Evolutionary conservation across 2,888 invertebrate genomes (phyloP), one percentile per base, ranked within the genome.

Genomic region (Pemphredon lugubris): DNA sequence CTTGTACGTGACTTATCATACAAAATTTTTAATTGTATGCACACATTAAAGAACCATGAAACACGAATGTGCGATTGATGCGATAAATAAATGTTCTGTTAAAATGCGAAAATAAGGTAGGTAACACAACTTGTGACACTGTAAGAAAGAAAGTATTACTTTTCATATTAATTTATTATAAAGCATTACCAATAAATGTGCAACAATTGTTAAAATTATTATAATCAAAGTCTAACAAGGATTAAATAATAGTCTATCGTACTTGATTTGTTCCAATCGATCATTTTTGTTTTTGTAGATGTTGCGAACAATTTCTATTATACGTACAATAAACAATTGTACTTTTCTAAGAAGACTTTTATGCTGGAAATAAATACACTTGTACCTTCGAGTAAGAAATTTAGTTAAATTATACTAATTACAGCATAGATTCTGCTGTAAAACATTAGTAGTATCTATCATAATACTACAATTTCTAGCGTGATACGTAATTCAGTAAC

Each of bases 131-230:
- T 26, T 16, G 14, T 44, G 14, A 11, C 5, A 21, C 9, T 53
- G 16, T 45, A 14, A 26, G 45, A 39, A 1, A 40, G n/a, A n/a
- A 30, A 14, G 30, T 40, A 16, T 50, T 59, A 23, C 39, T 57
- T 72, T 65, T 59, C 4, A 21, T 58, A 70, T 51, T 68, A 23
- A 59, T 79, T 79, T 79, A 79, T 76, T 74, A 76, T 55, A 67
- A 79, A 79, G 70, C 70, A 64, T 74, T 72, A 68, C 42, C 67
- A 65, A 73, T 76, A 69, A 79, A 60, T 79, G 65, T 72, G 74
- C 67, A 79, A 79, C 71, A 76, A 67, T 60, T 44, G 45, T 68
- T 70, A 64, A 73, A 79, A 79, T 74, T 74, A 58, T 45, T 66
- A 70, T 74, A 73, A 57, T 70, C 34, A 70, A 74, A 63, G 63